These are phyloP conservation scores for Falco naumanni DNA, from an alignment of 2,797 vertebrate species.

Conservation along the genomic window DNA sequence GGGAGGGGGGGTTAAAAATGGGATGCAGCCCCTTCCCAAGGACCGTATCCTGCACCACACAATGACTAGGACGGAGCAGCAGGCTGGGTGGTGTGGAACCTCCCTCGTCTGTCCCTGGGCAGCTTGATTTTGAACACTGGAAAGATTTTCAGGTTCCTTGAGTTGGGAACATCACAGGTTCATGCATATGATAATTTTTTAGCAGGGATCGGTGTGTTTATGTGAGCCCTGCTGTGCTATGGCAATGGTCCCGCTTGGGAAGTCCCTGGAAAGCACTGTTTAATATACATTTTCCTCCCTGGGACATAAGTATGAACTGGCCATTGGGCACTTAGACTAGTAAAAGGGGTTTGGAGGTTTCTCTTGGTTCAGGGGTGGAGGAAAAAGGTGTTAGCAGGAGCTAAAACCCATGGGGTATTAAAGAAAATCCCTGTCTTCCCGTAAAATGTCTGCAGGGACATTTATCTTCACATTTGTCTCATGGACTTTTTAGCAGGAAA, in stretches of 20 bases:
- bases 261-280: background rate
- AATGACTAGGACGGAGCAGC: background rate
- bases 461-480: background rate
- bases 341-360: background rate
- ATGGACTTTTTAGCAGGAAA: background rate
- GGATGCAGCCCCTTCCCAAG: background rate
- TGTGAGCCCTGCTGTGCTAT: background rate
- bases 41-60: rapidly evolving
- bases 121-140: background rate
- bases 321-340: background rate
- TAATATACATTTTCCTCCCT: background rate
- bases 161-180: background rate
- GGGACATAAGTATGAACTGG: background rate
- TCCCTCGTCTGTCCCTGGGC: background rate
- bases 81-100: background rate
- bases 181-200: background rate
- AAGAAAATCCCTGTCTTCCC: background rate
- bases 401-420: background rate
- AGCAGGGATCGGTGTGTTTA: background rate
- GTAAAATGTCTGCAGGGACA: background rate
- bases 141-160: background rate
- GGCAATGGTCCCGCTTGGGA: background rate
- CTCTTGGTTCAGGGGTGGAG: background rate
- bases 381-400: background rate
- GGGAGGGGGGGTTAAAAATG: background rate